These are phyloP conservation scores for Hemiprocne comata DNA, from an alignment of 2,113 vertebrate species.

Conservation along the genomic window DNA sequence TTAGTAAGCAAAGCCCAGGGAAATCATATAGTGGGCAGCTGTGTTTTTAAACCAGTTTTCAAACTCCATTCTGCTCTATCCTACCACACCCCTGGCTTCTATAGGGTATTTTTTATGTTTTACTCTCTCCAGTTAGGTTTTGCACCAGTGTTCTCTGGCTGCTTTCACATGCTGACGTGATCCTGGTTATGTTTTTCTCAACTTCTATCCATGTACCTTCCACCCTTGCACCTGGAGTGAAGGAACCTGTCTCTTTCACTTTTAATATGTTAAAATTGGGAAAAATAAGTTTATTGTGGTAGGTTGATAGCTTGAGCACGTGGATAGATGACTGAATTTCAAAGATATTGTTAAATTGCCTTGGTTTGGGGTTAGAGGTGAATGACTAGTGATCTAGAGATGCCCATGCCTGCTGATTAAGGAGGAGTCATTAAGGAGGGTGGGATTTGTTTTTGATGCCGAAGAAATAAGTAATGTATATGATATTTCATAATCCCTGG, in stretches of 20 bases:
- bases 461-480: neutral
- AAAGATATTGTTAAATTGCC: neutral
- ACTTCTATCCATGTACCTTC: neutral
- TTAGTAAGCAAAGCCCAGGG: neutral
- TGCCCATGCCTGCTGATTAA: too few species aligned
- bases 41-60: neutral
- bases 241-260: neutral
- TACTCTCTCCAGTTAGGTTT: rapidly evolving
- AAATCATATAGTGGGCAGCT: rapidly evolving
- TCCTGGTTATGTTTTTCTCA: rapidly evolving
- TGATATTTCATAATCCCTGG: neutral
- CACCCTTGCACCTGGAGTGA: neutral
- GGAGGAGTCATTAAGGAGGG: neutral
- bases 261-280: too few species aligned
- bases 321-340: neutral
- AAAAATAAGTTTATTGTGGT: rapidly evolving
- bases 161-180: neutral
- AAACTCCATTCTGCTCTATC: neutral
- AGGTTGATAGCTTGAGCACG: neutral
- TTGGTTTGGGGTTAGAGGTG: neutral
- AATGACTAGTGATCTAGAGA: neutral
- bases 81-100: neutral
- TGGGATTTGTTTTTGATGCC: neutral
- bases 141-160: neutral
- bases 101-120: rapidly evolving